Evolutionary conservation across 2,113 vertebrate species (phyloP), one percentile per base, ranked within the genome.

Genomic region (Kryptolebias marmoratus): DNA sequence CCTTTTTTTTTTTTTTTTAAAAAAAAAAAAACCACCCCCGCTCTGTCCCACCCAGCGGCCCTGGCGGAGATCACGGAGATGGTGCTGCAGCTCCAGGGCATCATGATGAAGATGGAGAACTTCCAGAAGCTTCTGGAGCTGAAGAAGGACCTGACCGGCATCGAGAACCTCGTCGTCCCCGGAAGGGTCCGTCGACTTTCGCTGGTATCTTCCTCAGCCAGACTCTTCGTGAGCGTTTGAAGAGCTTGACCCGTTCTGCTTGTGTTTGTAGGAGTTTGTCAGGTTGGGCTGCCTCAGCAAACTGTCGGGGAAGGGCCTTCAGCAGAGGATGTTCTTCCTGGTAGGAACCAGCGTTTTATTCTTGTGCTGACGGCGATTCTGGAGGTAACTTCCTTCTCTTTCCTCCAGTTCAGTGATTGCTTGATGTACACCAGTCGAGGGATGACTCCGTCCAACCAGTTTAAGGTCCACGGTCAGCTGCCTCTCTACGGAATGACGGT

Each of bases 271-370:
- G 97, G 97, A 99, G 71, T 98, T 99, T 82, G 97, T 99, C 89
- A 90, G 98, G 74, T 91, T 98, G 68, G 97, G 98, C n/a, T 98
- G 97, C 86, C 96, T 99, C 65, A 97, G 97, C 91, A 99, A 99
- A 82, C 93, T 99, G 49, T 98, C 98, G 0, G 96, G 96, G 74
- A 99, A 97, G 85, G 98, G 98, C 54, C 95, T 99, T 5, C 98
- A 99, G 83, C 98, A 98, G 85, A 94, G 98, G 62, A 99, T 99
- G 98, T 99, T 99, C 85, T 98, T 99, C 89, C 92, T 99, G 96
- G 98, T 99, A 92, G 10, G 50, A 64, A 12, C 8, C 52, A 1
- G 27, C 18, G 3, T 64, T 52, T 31, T 5, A 59, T 0, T 12
- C 16, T 49, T 13, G 0, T 2, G 0, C 16, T 11, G 2, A 2